These are phyloP conservation scores for Toxotes jaculatrix DNA, from an alignment of 2,113 vertebrate genomes.

Conservation along the genomic window DNA sequence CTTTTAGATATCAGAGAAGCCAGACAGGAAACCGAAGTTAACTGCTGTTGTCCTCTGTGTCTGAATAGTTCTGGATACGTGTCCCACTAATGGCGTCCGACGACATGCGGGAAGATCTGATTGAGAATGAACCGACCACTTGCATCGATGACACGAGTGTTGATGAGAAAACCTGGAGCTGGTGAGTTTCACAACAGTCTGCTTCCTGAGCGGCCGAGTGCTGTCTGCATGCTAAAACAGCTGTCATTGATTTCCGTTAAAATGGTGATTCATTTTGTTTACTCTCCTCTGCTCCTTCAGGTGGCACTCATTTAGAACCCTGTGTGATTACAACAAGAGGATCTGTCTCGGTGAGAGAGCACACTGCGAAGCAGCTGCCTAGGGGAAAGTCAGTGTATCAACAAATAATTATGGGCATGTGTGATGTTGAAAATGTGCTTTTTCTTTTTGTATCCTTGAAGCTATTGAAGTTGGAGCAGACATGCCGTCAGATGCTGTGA, in stretches of 20 bases:
- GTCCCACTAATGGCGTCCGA: constrained; percentile 89
- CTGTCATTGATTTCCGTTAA: constrained; percentile 47
- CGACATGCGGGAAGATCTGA: constrained; percentile 89
- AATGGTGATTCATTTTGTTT: constrained; percentile 21
- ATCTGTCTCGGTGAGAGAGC: constrained; percentile 90
- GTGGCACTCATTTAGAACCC: constrained; percentile 93
- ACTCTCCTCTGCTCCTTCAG: constrained; percentile 73
- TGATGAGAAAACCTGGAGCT: constrained; percentile 90
- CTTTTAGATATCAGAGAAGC: not conserved
- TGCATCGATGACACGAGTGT: constrained; percentile 76
- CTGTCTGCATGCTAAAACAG: constrained; percentile 31
- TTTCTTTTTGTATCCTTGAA: constrained; percentile 63
- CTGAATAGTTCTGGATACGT: constrained; percentile 90
- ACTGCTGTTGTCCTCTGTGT: constrained; percentile 28
- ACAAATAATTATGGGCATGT: constrained; percentile 20
- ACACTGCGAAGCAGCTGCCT: constrained; percentile 5
- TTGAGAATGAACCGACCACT: constrained; percentile 86
- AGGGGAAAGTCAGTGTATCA: constrained; percentile 13
- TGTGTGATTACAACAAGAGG: constrained; percentile 96
- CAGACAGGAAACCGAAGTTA: not conserved
- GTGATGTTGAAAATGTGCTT: constrained; percentile 27
- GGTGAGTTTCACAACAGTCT: constrained; percentile 77
- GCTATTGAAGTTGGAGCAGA: constrained; percentile 91
- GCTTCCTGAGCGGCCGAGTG: not conserved
- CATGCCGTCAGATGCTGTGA: constrained; percentile 88